A percentile compares a stretch with the other conserved stretches of the same genome.
These are phyloP conservation scores for Accipiter cooperii DNA, from an alignment of 2,113 vertebrate species.

Conservation along the genomic window DNA sequence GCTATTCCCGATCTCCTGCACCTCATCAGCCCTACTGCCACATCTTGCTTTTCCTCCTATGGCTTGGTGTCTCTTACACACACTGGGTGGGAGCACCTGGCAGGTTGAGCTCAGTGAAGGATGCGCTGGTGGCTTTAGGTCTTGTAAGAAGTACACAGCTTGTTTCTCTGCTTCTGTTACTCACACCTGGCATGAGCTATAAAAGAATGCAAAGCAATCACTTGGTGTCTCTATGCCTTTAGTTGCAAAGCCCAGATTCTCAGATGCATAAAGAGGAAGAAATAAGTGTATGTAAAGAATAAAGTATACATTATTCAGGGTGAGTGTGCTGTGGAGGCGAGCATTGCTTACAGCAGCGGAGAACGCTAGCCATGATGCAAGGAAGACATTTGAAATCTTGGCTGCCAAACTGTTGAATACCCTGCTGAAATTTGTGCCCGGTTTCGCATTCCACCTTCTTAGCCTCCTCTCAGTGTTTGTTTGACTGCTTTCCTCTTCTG, in stretches of 20 bases:
- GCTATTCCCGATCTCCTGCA: neutral
- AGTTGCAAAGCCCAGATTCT: neutral
- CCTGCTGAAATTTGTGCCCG: neutral
- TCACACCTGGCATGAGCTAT: neutral
- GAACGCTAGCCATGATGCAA: neutral
- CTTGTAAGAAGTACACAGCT: neutral
- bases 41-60: neutral
- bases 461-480: neutral
- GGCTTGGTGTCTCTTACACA: neutral
- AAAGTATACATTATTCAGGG: neutral
- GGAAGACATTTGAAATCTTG: neutral
- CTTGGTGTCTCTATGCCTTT: neutral
- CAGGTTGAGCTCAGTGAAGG: neutral
- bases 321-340: neutral
- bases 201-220: neutral
- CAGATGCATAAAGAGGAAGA: neutral
- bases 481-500: slow-evolving; percentile 2
- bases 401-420: neutral
- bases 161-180: neutral
- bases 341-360: neutral
- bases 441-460: neutral
- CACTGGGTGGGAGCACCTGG: neutral
- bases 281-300: neutral
- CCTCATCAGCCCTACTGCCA: neutral
- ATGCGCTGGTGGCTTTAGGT: neutral